Evolutionary conservation across 2,797 vertebrate genomes (phyloP), one percentile per base, ranked within the genome.

Genomic region (Acropternis orthonyx): DNA sequence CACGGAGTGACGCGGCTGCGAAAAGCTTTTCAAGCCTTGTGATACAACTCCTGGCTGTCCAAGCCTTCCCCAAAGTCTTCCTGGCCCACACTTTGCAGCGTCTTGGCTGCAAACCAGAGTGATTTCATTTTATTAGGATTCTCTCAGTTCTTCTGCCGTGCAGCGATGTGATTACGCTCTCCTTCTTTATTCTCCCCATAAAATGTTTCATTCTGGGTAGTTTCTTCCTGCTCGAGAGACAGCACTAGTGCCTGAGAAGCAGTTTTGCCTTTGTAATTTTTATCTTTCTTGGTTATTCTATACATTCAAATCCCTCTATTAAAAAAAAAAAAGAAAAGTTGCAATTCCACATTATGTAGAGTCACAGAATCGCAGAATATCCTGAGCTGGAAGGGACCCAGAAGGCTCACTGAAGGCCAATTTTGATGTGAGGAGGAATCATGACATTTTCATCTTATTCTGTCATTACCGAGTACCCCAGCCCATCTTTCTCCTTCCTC

Each of bases 21-120:
- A 75, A 76, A 78, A 78, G 49, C 22, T 89, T 54, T 67, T 54
- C 58, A 44, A 55, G 55, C 21, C 27, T 44, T 7, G 0, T n/a
- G 76, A 54, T n/a, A 51, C 13, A 88, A 12, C 12, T 73, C 6
- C 63, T 44, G 21, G 36, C 72, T 74, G 61, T 23, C 39, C 30
- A 23, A 81, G 43, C 28, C 32, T 54, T 51, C 23, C 36, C 46
- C 30, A 59, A 24, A 65, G 32, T 23, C 32, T 58, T 74, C 9
- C 28, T 54, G n/a, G n/a, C 7, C 43, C 69, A 2, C 3, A 12
- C 36, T 44, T 34, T 0, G 0, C 12, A 58, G 49, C 0, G 0
- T 72, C 85, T 46, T 75, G 76, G 30, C 66, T 72, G 30, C 36
- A 68, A 36, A 76, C 6, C 6, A 9, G 37, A 82, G 34, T 2